phyloP scores from a whole-genome alignment of 2,888 invertebrate species.

The Drosophila subquinaria region DNA sequence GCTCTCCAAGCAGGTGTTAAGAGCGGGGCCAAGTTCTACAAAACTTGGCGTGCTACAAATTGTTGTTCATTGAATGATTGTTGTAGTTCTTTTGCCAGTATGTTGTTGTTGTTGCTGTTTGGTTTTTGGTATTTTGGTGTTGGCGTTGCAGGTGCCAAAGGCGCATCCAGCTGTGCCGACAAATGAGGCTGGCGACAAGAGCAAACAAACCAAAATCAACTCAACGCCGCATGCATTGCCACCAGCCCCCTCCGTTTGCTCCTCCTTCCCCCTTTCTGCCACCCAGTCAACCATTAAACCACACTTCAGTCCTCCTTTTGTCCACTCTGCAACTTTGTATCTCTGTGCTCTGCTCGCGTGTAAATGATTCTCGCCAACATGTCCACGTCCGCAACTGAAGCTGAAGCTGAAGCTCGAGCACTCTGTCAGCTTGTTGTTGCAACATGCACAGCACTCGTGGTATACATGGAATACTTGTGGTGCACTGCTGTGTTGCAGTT shows the following conservation, averaged over 20 bases:
- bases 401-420: constrained; percentile 20
- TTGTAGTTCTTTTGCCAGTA: constrained; percentile 5
- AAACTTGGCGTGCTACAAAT: constrained; percentile 63
- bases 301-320: constrained; percentile 3
- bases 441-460: constrained; percentile 45
- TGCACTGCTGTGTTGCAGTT: constrained; percentile 55
- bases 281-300: constrained; percentile 7
- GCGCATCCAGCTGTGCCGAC: constrained; percentile 79
- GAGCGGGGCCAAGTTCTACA: constrained; percentile 29
- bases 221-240: constrained; percentile 54
- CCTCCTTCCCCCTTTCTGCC: neutral
- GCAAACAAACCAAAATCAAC: constrained; percentile 81
- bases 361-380: constrained; percentile 77
- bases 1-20: constrained; percentile 58
- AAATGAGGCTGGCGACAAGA: constrained; percentile 80
- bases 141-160: constrained; percentile 73
- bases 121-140: constrained; percentile 16
- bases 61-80: constrained; percentile 52
- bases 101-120: constrained; percentile 21
- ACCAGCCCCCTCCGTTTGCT: neutral
- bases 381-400: constrained; percentile 52
- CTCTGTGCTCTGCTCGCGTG: constrained; percentile 63
- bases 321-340: constrained; percentile 23
- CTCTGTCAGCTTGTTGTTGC: constrained; percentile 46
- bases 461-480: constrained; percentile 20